These are phyloP conservation scores for Ladona fulva DNA, from an alignment of 1,140 invertebrate species.

Conservation along the genomic window DNA sequence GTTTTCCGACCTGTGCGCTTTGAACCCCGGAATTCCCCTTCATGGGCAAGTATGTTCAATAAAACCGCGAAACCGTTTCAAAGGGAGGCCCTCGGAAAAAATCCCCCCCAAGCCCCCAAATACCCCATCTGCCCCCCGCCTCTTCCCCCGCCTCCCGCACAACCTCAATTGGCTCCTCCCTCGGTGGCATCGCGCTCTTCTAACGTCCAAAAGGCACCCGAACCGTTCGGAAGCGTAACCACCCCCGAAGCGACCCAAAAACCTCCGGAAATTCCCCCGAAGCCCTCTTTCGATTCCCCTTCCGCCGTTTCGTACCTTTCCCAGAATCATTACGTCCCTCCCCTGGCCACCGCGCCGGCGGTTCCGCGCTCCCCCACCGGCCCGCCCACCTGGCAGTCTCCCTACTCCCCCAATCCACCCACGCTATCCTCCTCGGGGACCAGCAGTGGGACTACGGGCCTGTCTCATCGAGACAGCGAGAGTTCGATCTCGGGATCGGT, in stretches of 20 bases:
- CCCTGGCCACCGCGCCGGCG: background rate
- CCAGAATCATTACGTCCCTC: background rate
- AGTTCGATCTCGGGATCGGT: background rate
- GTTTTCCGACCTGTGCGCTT: background rate
- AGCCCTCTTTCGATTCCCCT: background rate
- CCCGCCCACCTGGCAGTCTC: background rate
- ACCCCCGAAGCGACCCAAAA: background rate
- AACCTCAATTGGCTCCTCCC: background rate
- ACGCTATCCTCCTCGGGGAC: background rate
- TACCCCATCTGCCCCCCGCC: background rate
- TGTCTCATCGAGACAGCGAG: background rate
- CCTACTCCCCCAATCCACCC: background rate
- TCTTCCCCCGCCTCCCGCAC: background rate
- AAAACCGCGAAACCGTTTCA: constrained; percentile 13
- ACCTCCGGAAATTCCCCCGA: background rate
- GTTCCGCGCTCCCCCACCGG: background rate
- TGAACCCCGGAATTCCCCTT: background rate
- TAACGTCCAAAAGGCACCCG: background rate
- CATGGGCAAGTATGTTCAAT: constrained; percentile 1
- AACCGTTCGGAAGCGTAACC: background rate
- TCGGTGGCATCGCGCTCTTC: background rate
- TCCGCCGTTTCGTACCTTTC: background rate
- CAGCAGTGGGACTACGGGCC: background rate
- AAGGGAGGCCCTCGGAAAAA: background rate
- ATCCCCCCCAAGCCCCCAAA: background rate